Evolutionary conservation across 2,888 invertebrate genomes (phyloP).

Genomic region (Pecten maximus): DNA sequence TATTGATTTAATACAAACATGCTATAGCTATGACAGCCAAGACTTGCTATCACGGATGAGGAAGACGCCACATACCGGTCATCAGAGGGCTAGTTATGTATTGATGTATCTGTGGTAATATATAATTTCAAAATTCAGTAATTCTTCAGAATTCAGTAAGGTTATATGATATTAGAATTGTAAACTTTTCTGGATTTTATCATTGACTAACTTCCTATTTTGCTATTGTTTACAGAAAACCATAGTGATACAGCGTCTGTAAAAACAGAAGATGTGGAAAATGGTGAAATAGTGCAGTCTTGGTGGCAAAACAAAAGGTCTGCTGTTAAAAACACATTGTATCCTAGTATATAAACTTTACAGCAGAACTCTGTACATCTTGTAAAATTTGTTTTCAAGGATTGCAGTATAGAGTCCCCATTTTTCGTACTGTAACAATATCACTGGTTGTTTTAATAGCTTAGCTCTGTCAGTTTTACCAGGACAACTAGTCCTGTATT

Average conservation of each 20-base stretch:
- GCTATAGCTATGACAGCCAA: not conserved
- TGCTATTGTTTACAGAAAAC: conserved; percentile 46
- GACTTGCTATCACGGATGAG: not conserved
- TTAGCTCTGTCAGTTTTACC: too few species aligned
- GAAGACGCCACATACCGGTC: too few species aligned
- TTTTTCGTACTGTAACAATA: too few species aligned
- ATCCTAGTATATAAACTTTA: too few species aligned
- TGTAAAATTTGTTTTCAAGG: too few species aligned
- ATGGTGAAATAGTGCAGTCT: conserved; percentile 80
- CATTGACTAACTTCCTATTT: not conserved
- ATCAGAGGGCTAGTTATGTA: too few species aligned
- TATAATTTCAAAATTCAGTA: not conserved
- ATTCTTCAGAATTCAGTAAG: not conserved
- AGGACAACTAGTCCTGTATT: not conserved
- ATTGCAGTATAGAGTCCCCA: too few species aligned
- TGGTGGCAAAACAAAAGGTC: conserved; percentile 81
- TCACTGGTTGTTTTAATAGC: too few species aligned
- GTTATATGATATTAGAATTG: too few species aligned
- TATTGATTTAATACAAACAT: too few species aligned
- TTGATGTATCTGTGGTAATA: not conserved
- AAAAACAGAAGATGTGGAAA: conserved; percentile 92
- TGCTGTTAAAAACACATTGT: not conserved
- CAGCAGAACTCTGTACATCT: too few species aligned
- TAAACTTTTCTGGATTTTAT: too few species aligned
- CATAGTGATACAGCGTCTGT: conserved; percentile 91